Evolutionary conservation across 2,888 invertebrate genomes (phyloP), one percentile per base, ranked within the genome.

Genomic region (Caenorhabditis doughertyi): DNA sequence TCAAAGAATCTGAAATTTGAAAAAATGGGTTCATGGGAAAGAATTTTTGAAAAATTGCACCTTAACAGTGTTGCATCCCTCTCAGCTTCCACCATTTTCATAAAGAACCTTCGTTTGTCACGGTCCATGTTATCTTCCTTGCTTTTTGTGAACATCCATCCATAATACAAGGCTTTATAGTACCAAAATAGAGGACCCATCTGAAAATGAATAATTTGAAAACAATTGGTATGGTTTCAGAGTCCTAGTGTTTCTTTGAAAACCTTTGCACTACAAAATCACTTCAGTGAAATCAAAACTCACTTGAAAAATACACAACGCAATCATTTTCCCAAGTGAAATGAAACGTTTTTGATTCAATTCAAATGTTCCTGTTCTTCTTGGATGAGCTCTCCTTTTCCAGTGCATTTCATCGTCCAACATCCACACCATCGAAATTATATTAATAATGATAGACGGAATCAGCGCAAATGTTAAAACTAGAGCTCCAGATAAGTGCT

Each of bases 161-260:
- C 89, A 55, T 81, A 81, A 23, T 84, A 62, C 7, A 87, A 51
- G 1, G 89, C 86, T 51, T 85, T 83, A 32, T 60, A 81, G 53
- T 89, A 87, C 87, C 86, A 88, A 29, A 84, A 74, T 5, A 88
- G 27, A 16, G 89, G 89, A 13, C 87, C 89, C 27, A 85, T 70
- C 89, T 89, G 72, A 56, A 79, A 51, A 62, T 39, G 18, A 23
- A 0, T 16, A n/a, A 9, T 29, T 27, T 47, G 35, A 53, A 32
- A 32, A n/a, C n/a, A n/a, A n/a, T n/a, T n/a, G n/a, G n/a, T n/a
- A n/a, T n/a, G n/a, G n/a, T n/a, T n/a, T n/a, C n/a, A n/a, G n/a
- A n/a, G n/a, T n/a, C n/a, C n/a, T n/a, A n/a, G n/a, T n/a, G n/a
- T n/a, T n/a, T n/a, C n/a, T n/a, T 13, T 49, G 27, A 21, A 29